Evolutionary conservation across 2,113 vertebrate genomes (phyloP).

Genomic region (Archilochus colubris): DNA sequence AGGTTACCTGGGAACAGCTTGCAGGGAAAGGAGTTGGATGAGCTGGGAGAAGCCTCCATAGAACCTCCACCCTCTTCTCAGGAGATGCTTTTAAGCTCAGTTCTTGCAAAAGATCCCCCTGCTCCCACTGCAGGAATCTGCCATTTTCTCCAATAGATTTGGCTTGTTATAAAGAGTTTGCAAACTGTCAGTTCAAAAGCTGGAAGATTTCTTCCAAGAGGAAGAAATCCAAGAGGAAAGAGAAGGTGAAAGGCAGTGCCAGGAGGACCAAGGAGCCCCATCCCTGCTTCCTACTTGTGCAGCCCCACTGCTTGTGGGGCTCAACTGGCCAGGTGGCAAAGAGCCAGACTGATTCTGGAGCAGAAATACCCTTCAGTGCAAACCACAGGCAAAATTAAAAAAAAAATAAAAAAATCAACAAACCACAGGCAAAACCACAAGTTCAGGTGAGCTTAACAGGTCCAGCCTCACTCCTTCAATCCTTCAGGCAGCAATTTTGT

Average conservation of each 20-base stretch:
- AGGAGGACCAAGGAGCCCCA: not conserved
- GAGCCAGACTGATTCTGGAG: fast-evolving
- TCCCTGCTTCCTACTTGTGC: not conserved
- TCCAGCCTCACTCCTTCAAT: not conserved
- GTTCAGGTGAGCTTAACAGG: not conserved
- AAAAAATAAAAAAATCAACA: too few relatives aligned
- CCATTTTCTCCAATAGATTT: not conserved
- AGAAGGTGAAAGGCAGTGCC: not conserved
- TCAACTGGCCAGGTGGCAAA: fast-evolving
- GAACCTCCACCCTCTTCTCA: not conserved
- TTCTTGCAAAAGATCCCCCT: not conserved
- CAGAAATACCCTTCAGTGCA: not conserved
- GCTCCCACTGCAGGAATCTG: not conserved
- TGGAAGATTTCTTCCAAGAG: not conserved
- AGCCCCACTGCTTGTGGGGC: not conserved
- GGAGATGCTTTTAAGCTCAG: not conserved
- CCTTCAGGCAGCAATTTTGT: not conserved
- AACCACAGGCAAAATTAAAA: not conserved
- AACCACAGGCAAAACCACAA: too few relatives aligned
- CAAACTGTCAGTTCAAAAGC: not conserved
- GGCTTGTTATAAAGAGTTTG: not conserved
- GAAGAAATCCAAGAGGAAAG: not conserved
- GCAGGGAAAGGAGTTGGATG: not conserved
- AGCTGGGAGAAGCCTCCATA: not conserved
- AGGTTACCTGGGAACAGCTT: not conserved